Evolutionary conservation across 1,140 invertebrate genomes (phyloP).

Genomic region (Mesaphorura yosii): DNA sequence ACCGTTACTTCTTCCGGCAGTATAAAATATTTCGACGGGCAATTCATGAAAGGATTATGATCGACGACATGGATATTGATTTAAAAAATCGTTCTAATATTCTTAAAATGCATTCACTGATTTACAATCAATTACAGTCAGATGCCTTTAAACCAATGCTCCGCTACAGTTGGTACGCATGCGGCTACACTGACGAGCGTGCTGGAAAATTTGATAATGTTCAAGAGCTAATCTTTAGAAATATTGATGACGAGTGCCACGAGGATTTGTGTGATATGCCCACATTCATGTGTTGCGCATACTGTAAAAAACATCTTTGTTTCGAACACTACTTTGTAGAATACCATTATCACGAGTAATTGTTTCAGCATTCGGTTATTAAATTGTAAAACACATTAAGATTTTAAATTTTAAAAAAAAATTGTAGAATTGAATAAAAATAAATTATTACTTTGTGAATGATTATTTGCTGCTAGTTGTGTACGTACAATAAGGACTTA

Average conservation of each 20-base stretch:
- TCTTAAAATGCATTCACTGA: not conserved
- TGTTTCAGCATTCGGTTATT: too few species aligned
- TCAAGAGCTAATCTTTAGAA: not conserved
- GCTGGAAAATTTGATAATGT: conserved; percentile 1
- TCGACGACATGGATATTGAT: not conserved
- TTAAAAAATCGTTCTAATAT: not conserved
- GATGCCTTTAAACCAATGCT: not conserved
- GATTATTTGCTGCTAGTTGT: too few species aligned
- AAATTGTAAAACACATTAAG: too few species aligned
- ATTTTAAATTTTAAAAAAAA: too few species aligned
- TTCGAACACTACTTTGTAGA: not conserved
- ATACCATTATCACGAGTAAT: not conserved
- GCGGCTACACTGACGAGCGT: not conserved
- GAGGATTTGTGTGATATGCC: not conserved
- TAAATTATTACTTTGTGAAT: too few species aligned
- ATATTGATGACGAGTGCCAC: not conserved
- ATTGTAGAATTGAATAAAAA: too few species aligned
- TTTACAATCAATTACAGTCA: conserved; percentile 2
- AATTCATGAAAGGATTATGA: not conserved
- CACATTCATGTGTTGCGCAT: not conserved
- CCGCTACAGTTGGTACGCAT: not conserved
- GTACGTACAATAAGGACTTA: too few species aligned
- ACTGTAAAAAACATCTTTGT: not conserved
- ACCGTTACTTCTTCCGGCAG: conserved; percentile 5
- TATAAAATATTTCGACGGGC: conserved; percentile 3